A percentile compares a stretch with the other conserved stretches of the same genome.
Evolutionary conservation across 1,140 invertebrate genomes (phyloP).

Genomic region (Cylas formicarius): DNA sequence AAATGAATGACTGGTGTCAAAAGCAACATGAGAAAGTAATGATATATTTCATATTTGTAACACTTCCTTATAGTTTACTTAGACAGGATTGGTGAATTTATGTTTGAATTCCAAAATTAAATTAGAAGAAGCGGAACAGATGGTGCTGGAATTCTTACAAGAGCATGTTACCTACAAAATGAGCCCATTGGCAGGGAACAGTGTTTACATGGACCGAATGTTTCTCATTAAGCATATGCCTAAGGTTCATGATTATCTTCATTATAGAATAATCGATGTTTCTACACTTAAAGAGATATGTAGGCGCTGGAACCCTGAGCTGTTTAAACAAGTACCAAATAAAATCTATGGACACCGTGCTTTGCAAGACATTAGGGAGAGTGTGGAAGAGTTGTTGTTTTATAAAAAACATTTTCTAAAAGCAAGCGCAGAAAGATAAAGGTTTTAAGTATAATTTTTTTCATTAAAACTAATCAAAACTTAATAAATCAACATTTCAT

Average conservation of each 20-base stretch:
- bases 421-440: too few species aligned
- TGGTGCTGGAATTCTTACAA: conserved; percentile 66
- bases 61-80: conserved; percentile 30
- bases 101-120: conserved; percentile 61
- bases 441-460: too few species aligned
- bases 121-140: conserved; percentile 59
- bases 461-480: conserved; percentile 5
- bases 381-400: conserved; percentile 68
- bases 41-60: conserved; percentile 4
- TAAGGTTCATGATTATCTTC: conserved; percentile 65
- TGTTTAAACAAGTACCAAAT: conserved; percentile 50
- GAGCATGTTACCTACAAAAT: conserved; percentile 55
- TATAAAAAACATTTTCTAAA: conserved; percentile 40
- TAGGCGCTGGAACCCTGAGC: conserved; percentile 64
- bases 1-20: conserved; percentile 79
- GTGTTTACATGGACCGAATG: conserved; percentile 75
- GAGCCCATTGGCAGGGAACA: conserved; percentile 80
- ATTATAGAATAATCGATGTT: conserved; percentile 92
- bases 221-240: conserved; percentile 77
- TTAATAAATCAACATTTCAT: too few species aligned
- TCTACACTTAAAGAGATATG: conserved; percentile 81
- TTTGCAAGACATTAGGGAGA: conserved; percentile 78
- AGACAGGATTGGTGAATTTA: conserved; percentile 70
- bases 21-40: conserved; percentile 66
- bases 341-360: conserved; percentile 69